Base-by-base conservation (phyloP, 1,140 invertebrate genomes). In the Drosophila pachea region DNA sequence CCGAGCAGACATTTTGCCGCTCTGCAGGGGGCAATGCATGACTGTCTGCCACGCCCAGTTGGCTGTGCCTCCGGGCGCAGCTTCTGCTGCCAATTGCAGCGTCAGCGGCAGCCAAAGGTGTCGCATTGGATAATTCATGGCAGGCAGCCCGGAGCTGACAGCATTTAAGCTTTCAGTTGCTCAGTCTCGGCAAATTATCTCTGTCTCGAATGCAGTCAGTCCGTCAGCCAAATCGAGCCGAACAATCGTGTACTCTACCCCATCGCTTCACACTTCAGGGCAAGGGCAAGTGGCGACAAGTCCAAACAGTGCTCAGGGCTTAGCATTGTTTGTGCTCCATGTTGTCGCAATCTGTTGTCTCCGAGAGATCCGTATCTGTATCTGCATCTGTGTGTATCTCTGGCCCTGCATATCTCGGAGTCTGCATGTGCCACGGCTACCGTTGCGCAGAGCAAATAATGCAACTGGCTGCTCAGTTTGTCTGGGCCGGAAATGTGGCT, bases 401-500 rank as follows among this genome's bases (percentile, higher is more conserved):
- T 2, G 8, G 42, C 16, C 12, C n/a, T 43, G 8, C 16, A 8
- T 67, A 32, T 59, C 16, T 35, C 8, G 40, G 32, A 14, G 11
- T 49, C 32, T 45, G 33, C 42, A 52, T 54, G 48, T 45, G 43
- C 38, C 12, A 32, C 55, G 40, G 76, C 76, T 81, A 79, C 76
- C 73, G 76, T 79, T 81, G 73, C 62, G 77, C 78, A 81, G 68
- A 76, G 77, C 76, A 79, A 78, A 78, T 76, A 79, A 59, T 62
- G 76, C 66, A 73, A 73, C 77, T 81, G 77, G 73, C 76, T 78
- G 79, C 75, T 6, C 53, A 48, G 64, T 78, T 64, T 54, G 36
- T 71, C 49, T 55, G 50, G 9, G 56, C 77, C 76, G 76, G 76
- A 79, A 69, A 79, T 43, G 73, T 69, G 77, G 76, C 60, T 64